Evolutionary conservation across 2,113 vertebrate species (phyloP).

Genomic region (Bucco capensis): DNA sequence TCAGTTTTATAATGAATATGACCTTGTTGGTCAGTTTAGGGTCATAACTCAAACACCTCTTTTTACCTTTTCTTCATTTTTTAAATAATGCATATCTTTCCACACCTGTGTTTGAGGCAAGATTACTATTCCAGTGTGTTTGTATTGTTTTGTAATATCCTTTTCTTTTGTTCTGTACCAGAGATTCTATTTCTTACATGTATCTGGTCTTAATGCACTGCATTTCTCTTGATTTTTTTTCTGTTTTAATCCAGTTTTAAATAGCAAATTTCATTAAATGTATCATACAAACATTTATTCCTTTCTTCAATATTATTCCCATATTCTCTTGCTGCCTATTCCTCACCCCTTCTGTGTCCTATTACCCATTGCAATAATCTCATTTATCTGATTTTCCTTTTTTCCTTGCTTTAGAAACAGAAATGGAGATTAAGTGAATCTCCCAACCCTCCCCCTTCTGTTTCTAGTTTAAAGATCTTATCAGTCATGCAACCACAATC

Average conservation of each 20-base stretch:
- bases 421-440: not conserved
- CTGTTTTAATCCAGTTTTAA: conserved; percentile 58
- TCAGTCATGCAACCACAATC: not conserved
- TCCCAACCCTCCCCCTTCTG: not conserved
- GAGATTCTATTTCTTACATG: conserved; percentile 11
- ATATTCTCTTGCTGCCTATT: conserved; percentile 55
- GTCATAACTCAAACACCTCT: too few species aligned
- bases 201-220: conserved; percentile 20
- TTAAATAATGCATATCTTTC: conserved; percentile 34
- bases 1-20: too few species aligned
- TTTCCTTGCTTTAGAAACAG: not conserved
- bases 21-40: too few species aligned
- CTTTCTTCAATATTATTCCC: conserved; percentile 23
- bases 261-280: conserved; percentile 54
- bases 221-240: conserved; percentile 60
- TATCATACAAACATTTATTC: conserved; percentile 43
- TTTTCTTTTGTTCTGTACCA: conserved; percentile 44
- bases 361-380: conserved; percentile 45
- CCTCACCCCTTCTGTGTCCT: conserved; percentile 24
- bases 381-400: conserved; percentile 20
- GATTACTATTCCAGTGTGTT: not conserved
- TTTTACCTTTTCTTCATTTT: conserved; percentile 46
- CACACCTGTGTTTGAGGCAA: conserved; percentile 4
- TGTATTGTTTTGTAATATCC: conserved; percentile 28
- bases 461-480: not conserved